Conservation (phyloP, 23 tunicate species). For the Halocynthia roretzi region DNA sequence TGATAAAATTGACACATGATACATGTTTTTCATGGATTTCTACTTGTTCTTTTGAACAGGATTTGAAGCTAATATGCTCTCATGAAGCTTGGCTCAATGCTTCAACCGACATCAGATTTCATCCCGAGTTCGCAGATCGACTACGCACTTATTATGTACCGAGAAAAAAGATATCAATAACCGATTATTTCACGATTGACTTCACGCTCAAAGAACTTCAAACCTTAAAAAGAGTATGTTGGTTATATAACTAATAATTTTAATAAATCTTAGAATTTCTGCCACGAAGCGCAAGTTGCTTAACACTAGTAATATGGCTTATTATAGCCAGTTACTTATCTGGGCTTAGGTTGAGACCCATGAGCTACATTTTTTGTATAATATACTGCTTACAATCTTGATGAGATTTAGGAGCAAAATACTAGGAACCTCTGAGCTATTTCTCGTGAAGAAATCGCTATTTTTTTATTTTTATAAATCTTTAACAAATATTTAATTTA, state of each 20-base stretch:
- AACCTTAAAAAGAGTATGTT: conserved; percentile 46
- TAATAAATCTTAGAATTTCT: no score
- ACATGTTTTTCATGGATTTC: neutral
- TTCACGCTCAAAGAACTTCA: conserved; percentile 77
- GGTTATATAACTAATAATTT: no score
- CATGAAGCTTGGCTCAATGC: conserved; percentile 75
- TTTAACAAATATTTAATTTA: neutral
- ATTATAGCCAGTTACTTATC: no score
- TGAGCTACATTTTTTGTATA: no score
- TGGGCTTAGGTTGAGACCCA: no score
- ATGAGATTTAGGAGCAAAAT: no score
- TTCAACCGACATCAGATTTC: conserved; percentile 46
- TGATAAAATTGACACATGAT: neutral
- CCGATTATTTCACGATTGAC: conserved; percentile 83
- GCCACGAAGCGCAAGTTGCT: no score
- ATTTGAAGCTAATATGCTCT: conserved; percentile 61
- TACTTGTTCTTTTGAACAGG: conserved; percentile 27
- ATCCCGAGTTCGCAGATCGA: conserved; percentile 54
- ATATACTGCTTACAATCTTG: no score
- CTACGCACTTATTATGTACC: conserved; percentile 30
- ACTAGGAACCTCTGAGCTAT: no score
- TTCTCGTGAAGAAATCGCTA: no score
- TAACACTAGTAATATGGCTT: no score
- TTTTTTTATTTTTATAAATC: no score
- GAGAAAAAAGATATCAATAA: conserved; percentile 12